Evolutionary conservation across 2,113 vertebrate species (phyloP).

Genomic region (Oryzias melastigma): DNA sequence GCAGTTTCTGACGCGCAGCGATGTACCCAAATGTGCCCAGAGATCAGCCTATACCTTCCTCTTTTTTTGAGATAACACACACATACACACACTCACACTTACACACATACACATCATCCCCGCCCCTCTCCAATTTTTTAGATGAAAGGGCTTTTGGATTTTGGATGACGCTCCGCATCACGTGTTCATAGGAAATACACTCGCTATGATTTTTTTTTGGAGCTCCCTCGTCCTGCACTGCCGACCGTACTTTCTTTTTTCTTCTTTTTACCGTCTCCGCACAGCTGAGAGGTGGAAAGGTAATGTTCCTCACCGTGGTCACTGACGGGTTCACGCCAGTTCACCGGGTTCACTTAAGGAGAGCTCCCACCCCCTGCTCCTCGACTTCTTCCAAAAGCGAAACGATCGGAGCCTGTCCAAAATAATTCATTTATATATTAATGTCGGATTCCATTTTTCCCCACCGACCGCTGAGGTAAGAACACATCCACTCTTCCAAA

Average conservation of each 20-base stretch:
- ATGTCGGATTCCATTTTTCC: conserved; percentile 74
- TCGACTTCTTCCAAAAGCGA: conserved; percentile 73
- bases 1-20: conserved; percentile 30
- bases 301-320: conserved; percentile 73
- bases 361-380: conserved; percentile 74
- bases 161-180: conserved; percentile 81
- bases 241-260: conserved; percentile 71
- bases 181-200: conserved; percentile 81
- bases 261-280: conserved; percentile 55
- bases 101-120: conserved; percentile 50
- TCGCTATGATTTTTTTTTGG: conserved; percentile 75
- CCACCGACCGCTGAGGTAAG: conserved; percentile 76
- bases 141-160: conserved; percentile 80
- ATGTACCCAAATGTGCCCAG: conserved; percentile 62
- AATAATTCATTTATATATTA: conserved; percentile 78
- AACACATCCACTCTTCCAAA: conserved; percentile 56
- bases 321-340: conserved; percentile 78
- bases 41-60: conserved; percentile 42
- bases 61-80: not conserved
- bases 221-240: conserved; percentile 74
- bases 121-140: conserved; percentile 74
- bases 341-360: conserved; percentile 79
- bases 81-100: conserved; percentile 19
- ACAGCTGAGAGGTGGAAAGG: conserved; percentile 52
- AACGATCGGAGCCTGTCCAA: conserved; percentile 75